Base-by-base conservation (phyloP, 2,113 vertebrate genomes). In the Cichladusa arquata region DNA sequence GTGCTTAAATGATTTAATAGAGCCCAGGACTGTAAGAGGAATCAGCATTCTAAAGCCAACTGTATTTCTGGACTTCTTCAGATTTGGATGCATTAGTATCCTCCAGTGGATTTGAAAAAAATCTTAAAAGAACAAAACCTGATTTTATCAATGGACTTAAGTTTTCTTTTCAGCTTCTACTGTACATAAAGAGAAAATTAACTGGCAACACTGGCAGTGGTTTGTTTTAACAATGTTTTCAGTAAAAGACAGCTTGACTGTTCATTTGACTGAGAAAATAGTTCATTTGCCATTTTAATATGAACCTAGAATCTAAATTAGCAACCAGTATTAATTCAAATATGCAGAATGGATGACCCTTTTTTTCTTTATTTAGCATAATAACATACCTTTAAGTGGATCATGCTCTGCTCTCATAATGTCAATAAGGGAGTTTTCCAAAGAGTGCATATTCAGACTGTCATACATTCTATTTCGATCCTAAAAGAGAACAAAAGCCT, bases 341-440 rank as follows among this genome's bases (percentile, higher is more conserved):
- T 38, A 73, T 17, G 66, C 77, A 85, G 79, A 67, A 95, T 54
- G 18, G 93, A 90, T 78, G 76, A 95, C 89, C 53, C 57, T 80
- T 81, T 93, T 93, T 82, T 95, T 78, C 64, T 90, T 94, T 80
- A 85, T 74, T 96, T 76, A 88, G 70, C 74, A 79, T 91, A 97
- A n/a, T 57, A 96, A 97, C 98, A 97, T 98, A 99, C 99, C 98
- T 98, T 99, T 99, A 96, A 99, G 98, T 38, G 99, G 99, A 97
- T 99, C 99, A 96, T 99, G 99, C 93, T 99, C 99, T 71, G 99
- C 99, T 97, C 99, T 98, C 99, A 99, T 99, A 98, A 99, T 99
- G 98, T 99, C 99, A 95, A 99, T 99, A 96, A 99, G 99, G 54
- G 99, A 99, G 97, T 99, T 99, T 98, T 99, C 99, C 98, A 99